A percentile compares a stretch with the other conserved stretches of the same genome.
phyloP scores from a whole-genome alignment of 1,140 invertebrate species.

The Danaus melanippus region DNA sequence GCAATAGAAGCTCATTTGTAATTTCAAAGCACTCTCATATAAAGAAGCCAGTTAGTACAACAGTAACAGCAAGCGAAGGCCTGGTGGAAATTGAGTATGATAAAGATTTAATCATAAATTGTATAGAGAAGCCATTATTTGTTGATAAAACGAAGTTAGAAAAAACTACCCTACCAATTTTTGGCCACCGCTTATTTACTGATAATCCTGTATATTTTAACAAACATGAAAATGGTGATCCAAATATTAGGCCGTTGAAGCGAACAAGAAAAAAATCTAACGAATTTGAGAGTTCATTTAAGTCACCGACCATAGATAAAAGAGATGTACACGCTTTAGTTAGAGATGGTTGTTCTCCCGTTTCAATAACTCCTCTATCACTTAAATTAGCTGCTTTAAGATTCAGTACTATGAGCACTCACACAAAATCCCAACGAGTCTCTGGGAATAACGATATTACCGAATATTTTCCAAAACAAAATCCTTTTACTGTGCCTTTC shows the following conservation, averaged over 20 bases:
- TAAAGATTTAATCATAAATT: conserved; percentile 54
- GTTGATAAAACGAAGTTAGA: conserved; percentile 35
- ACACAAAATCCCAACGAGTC: conserved; percentile 47
- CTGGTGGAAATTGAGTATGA: conserved; percentile 64
- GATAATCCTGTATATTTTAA: conserved; percentile 62
- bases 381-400: conserved; percentile 56
- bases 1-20: conserved; percentile 36
- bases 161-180: conserved; percentile 59
- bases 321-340: conserved; percentile 54
- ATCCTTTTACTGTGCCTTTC: conserved; percentile 48
- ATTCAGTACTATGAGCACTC: conserved; percentile 63
- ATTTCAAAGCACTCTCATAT: conserved; percentile 26
- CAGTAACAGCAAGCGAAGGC: conserved; percentile 44
- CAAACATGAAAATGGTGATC: conserved; percentile 40
- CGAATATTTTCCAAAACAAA: conserved; percentile 61
- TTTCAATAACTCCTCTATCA: conserved; percentile 58
- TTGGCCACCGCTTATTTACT: conserved; percentile 58
- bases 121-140: conserved; percentile 52
- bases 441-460: conserved; percentile 37
- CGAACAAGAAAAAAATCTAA: conserved; percentile 62
- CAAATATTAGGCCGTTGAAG: conserved; percentile 53
- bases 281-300: conserved; percentile 65
- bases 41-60: conserved; percentile 46
- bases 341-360: conserved; percentile 58
- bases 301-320: conserved; percentile 60